phyloP scores from a whole-genome alignment of 1,140 invertebrate species.

The Bemisia tabaci region DNA sequence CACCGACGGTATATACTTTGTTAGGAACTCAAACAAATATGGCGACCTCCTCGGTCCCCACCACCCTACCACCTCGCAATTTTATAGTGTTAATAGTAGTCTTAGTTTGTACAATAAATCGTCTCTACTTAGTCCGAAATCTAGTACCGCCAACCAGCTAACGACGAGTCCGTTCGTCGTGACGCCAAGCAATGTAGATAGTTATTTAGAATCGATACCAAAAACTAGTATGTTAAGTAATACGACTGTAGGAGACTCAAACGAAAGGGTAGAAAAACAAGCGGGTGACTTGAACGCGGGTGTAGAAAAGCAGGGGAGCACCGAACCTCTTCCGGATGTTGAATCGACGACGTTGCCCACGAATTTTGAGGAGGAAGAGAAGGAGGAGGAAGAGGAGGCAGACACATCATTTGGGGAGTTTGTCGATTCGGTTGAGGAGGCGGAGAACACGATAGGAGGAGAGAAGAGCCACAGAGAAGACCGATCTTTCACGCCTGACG shows the following conservation, averaged over 20 bases:
- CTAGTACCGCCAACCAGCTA: background rate
- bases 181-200: background rate
- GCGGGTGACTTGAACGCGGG: background rate
- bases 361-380: slow-evolving; percentile 29
- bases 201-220: background rate
- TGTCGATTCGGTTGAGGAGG: background rate
- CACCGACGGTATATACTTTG: slow-evolving; percentile 51
- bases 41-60: background rate
- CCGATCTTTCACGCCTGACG: background rate
- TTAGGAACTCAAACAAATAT: slow-evolving; percentile 37
- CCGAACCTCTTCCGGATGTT: background rate
- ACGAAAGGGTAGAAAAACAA: slow-evolving; percentile 26
- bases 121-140: background rate
- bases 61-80: background rate
- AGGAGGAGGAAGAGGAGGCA: slow-evolving; percentile 29
- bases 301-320: background rate
- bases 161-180: background rate
- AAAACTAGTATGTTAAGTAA: background rate
- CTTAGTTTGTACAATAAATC: background rate
- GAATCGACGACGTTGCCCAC: background rate
- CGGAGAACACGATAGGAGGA: slow-evolving; percentile 1
- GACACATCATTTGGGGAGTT: background rate
- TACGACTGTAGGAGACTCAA: slow-evolving; percentile 38
- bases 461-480: background rate
- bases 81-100: background rate